phyloP scores from a whole-genome alignment of 1,140 invertebrate species.

The Drosophila tristis region DNA sequence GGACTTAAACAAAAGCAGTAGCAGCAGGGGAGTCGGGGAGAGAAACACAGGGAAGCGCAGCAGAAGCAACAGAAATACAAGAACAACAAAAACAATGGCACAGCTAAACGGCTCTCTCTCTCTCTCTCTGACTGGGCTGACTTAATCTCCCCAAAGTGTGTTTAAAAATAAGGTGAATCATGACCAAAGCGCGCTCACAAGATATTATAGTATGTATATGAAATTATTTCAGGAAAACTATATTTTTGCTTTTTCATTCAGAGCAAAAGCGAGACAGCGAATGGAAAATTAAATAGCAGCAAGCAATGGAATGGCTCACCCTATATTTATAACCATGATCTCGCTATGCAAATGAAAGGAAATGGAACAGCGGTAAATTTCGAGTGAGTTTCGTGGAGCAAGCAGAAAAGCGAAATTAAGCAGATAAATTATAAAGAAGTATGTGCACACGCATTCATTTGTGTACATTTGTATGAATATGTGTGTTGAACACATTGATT shows the following conservation, averaged over 20 bases:
- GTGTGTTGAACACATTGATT: slow-evolving; percentile 23
- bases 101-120: slow-evolving; percentile 1
- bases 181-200: neutral
- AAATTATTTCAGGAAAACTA: too few species aligned
- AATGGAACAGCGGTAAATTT: slow-evolving; percentile 26
- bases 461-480: too few species aligned
- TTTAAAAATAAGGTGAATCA: slow-evolving; percentile 33
- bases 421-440: slow-evolving; percentile 16
- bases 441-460: too few species aligned
- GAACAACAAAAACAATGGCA: slow-evolving; percentile 27
- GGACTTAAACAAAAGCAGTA: slow-evolving; percentile 26
- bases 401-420: slow-evolving; percentile 39
- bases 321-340: too few species aligned
- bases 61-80: slow-evolving; percentile 13
- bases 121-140: slow-evolving; percentile 2
- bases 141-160: slow-evolving; percentile 8
- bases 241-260: too few species aligned
- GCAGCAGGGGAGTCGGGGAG: neutral
- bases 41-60: neutral
- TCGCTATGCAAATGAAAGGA: too few species aligned
- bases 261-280: too few species aligned
- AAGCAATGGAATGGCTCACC: too few species aligned
- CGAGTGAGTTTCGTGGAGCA: neutral
- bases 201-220: too few species aligned
- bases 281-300: too few species aligned